These are phyloP conservation scores for Pholis gunnellus DNA, from an alignment of 2,113 vertebrate genomes.

Conservation along the genomic window DNA sequence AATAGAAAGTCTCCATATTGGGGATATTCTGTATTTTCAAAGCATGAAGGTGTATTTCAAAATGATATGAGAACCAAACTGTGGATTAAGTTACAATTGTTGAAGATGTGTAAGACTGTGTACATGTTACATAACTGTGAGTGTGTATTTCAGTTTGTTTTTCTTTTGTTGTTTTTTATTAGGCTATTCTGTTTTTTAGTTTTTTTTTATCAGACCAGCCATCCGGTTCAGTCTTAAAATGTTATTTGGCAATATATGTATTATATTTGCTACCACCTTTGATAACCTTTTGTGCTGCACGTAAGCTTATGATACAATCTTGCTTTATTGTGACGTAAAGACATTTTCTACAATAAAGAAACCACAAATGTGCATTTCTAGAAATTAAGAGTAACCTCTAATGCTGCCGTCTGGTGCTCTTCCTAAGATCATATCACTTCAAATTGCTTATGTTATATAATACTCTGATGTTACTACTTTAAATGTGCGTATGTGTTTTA, in stretches of 20 bases:
- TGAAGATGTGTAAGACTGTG: slow-evolving; percentile 6
- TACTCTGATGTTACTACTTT: not conserved
- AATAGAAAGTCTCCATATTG: slow-evolving; percentile 47
- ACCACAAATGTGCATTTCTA: not conserved
- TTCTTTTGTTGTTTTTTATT: slow-evolving; percentile 8
- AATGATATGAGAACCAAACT: not conserved
- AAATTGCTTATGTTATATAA: not conserved
- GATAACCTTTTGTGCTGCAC: not conserved
- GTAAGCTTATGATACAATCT: not conserved
- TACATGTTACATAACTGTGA: slow-evolving; percentile 10
- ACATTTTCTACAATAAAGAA: slow-evolving; percentile 31
- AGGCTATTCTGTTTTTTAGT: not conserved
- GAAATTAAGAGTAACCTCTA: not conserved
- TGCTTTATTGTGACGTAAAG: slow-evolving; percentile 19
- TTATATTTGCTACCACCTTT: slow-evolving; percentile 18
- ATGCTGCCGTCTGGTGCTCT: slow-evolving; percentile 24
- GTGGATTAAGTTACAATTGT: slow-evolving; percentile 16
- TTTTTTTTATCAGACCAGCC: not conserved
- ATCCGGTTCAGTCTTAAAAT: not conserved
- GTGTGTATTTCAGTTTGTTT: not conserved
- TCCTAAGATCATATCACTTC: not conserved
- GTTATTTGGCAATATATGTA: slow-evolving; percentile 17
- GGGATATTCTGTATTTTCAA: slow-evolving; percentile 40
- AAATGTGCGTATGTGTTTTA: not conserved
- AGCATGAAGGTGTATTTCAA: slow-evolving; percentile 19